phyloP scores from a whole-genome alignment of 2,113 vertebrate genomes.

The Myrmecobius fasciatus region DNA sequence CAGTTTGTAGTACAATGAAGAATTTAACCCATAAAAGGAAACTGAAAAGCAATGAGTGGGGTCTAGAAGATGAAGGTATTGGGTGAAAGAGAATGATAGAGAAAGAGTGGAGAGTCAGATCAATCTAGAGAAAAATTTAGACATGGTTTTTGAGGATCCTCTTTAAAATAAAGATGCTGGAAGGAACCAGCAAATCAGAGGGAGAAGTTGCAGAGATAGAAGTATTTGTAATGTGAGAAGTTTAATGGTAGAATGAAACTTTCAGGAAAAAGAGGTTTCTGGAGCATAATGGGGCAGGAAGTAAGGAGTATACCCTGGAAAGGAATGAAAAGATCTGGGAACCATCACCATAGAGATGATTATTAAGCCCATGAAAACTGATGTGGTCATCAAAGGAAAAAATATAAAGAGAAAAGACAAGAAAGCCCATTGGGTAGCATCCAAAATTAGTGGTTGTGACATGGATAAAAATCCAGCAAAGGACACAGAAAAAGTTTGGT shows the following conservation, averaged over 20 bases:
- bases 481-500: not conserved
- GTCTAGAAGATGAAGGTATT: not conserved
- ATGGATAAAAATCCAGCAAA: not conserved
- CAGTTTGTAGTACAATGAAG: not conserved
- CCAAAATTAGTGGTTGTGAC: not conserved
- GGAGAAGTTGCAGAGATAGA: not conserved
- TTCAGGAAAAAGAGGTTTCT: not conserved
- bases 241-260: not conserved
- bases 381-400: not conserved
- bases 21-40: not conserved
- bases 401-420: not conserved
- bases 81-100: not conserved
- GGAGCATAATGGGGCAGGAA: constrained; percentile 78
- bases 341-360: not conserved
- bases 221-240: not conserved
- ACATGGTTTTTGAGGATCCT: not conserved
- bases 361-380: not conserved
- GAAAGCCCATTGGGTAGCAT: not conserved
- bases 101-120: not conserved
- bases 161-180: not conserved
- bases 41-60: not conserved
- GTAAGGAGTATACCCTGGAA: accelerated
- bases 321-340: not conserved
- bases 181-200: not conserved
- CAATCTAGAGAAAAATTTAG: not conserved